phyloP scores from a whole-genome alignment of 2,113 vertebrate genomes.

The Callopanchax toddi region DNA sequence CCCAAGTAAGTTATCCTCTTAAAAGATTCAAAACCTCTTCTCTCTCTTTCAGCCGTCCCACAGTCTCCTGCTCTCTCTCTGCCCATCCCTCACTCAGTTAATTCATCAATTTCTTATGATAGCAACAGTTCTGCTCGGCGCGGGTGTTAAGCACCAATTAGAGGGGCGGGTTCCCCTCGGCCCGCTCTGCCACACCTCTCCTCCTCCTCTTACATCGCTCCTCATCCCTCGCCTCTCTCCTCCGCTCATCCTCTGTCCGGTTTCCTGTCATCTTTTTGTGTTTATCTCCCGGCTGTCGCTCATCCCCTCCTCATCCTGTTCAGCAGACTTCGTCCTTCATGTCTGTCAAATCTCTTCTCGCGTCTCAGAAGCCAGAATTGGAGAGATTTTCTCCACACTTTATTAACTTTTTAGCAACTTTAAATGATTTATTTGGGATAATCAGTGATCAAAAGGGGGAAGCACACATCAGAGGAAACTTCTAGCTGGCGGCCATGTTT shows the following conservation, averaged over 20 bases:
- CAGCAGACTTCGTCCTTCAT: slow-evolving; percentile 14
- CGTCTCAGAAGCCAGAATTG: slow-evolving; percentile 44
- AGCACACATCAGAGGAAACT: slow-evolving; percentile 73
- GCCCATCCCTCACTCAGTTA: slow-evolving; percentile 75
- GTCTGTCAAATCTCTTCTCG: slow-evolving; percentile 52
- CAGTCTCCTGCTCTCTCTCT: slow-evolving; percentile 59
- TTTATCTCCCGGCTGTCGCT: slow-evolving; percentile 11
- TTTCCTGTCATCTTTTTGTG: slow-evolving; percentile 29
- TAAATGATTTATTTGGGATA: slow-evolving; percentile 82
- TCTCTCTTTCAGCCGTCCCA: slow-evolving; percentile 52
- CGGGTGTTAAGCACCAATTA: slow-evolving; percentile 84
- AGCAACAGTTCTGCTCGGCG: slow-evolving; percentile 82
- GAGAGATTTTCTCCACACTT: slow-evolving; percentile 56
- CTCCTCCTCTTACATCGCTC: slow-evolving; percentile 54
- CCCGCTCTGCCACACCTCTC: slow-evolving; percentile 74
- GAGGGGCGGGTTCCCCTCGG: slow-evolving; percentile 73
- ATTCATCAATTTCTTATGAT: slow-evolving; percentile 89
- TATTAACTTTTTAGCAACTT: slow-evolving; percentile 82
- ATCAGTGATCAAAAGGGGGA: slow-evolving; percentile 81
- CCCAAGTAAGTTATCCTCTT: slow-evolving; percentile 88
- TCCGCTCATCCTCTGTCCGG: slow-evolving; percentile 26
- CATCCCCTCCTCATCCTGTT: slow-evolving; percentile 12
- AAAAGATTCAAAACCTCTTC: slow-evolving; percentile 83
- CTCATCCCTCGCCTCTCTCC: slow-evolving; percentile 15
- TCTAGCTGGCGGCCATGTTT: slow-evolving; percentile 34